These are phyloP conservation scores for Poicephalus gulielmi DNA, from an alignment of 2,113 vertebrate species.

Conservation along the genomic window DNA sequence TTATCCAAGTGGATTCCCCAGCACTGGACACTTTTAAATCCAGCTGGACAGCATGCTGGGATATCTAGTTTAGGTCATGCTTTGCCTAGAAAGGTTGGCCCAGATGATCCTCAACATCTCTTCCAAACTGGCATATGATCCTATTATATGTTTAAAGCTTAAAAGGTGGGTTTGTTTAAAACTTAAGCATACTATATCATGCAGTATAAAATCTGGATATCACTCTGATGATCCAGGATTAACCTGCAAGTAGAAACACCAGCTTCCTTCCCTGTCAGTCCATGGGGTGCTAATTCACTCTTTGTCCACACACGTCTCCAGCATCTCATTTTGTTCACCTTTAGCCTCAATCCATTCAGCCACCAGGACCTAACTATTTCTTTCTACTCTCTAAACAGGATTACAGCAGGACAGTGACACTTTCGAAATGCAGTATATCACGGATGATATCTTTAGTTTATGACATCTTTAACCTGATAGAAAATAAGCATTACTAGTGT, in stretches of 20 bases:
- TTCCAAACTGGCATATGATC: not conserved
- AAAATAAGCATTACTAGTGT: not conserved
- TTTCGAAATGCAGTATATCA: not conserved
- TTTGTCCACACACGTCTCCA: not conserved
- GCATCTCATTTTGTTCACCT: not conserved
- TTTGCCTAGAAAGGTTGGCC: not conserved
- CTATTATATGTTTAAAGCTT: not conserved
- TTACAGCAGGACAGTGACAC: not conserved
- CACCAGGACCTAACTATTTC: not conserved
- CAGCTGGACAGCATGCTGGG: not conserved
- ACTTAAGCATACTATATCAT: not conserved
- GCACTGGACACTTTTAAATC: not conserved
- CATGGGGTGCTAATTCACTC: not conserved
- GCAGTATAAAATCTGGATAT: not conserved
- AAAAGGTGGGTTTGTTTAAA: not conserved
- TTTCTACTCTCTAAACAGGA: not conserved
- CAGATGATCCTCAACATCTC: not conserved
- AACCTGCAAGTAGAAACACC: not conserved
- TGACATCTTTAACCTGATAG: not conserved
- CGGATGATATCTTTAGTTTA: accelerated
- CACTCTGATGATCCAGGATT: not conserved
- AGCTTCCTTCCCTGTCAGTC: not conserved
- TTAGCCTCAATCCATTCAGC: not conserved
- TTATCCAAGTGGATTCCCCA: not conserved
- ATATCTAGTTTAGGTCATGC: not conserved